A percentile compares a stretch with the other conserved stretches of the same genome.
These are phyloP conservation scores for Myotis daubentonii DNA, from an alignment of 2,797 vertebrate species.

Conservation along the genomic window DNA sequence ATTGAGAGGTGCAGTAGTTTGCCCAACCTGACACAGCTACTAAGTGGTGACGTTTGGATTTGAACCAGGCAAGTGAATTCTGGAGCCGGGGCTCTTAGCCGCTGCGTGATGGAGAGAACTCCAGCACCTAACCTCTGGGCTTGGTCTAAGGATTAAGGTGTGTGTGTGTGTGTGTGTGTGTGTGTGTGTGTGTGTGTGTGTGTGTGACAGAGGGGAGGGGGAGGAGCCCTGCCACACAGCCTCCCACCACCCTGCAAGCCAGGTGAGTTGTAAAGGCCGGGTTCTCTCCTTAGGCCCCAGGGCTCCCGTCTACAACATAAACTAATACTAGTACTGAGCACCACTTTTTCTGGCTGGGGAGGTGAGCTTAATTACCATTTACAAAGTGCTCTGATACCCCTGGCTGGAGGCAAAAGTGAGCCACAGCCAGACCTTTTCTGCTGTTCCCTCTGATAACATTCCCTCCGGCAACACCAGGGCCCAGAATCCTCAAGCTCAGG, in stretches of 20 bases:
- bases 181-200: neutral
- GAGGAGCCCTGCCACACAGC: neutral
- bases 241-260: neutral
- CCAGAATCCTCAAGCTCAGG: constrained; percentile 20
- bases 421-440: neutral
- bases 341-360: neutral
- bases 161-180: neutral
- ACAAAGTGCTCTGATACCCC: constrained; percentile 36
- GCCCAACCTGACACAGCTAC: neutral
- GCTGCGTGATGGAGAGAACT: neutral
- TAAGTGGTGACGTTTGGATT: neutral
- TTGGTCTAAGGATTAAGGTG: neutral
- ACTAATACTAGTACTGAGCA: neutral
- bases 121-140: too few species aligned
- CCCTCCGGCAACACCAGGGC: neutral
- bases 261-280: neutral
- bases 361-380: constrained; percentile 12
- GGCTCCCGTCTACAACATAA: neutral
- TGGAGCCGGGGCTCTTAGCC: neutral
- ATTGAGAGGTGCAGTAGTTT: neutral
- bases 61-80: neutral
- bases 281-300: neutral
- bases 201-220: too few species aligned
- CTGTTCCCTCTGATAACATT: constrained; percentile 23
- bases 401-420: neutral